phyloP scores from a whole-genome alignment of 2,797 vertebrate genomes.

The Melanotaenia parkinsoni region DNA sequence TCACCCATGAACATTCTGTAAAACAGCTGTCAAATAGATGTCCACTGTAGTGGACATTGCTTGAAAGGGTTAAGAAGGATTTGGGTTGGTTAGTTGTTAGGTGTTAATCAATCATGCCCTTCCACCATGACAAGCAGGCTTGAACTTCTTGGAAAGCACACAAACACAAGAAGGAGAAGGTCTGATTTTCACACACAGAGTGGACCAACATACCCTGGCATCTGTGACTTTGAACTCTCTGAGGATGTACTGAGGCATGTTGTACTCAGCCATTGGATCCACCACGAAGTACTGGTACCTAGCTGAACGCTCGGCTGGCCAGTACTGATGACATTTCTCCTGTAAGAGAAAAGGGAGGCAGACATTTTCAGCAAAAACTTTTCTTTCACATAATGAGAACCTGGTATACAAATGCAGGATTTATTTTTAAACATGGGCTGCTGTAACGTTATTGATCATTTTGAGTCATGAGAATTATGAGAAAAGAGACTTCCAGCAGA shows the following conservation, averaged over 20 bases:
- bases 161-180: neutral
- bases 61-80: constrained; percentile 37
- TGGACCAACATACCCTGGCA: constrained; percentile 86
- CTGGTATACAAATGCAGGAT: constrained; percentile 8
- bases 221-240: constrained; percentile 98
- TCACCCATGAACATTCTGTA: no score
- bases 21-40: no score
- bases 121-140: neutral
- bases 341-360: constrained; percentile 59
- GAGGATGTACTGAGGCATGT: constrained; percentile 99
- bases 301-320: constrained; percentile 96
- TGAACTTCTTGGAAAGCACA: neutral
- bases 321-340: constrained; percentile 99
- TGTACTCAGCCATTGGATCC: constrained; percentile 98
- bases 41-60: no score
- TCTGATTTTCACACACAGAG: constrained; percentile 18
- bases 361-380: constrained; percentile 11
- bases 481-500: constrained; percentile 32
- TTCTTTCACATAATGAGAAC: constrained; percentile 9
- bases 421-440: constrained; percentile 8
- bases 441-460: constrained; percentile 43
- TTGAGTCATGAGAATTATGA: constrained; percentile 27
- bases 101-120: constrained; percentile 30
- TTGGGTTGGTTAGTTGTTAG: constrained; percentile 39
- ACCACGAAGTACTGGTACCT: constrained; percentile 99